Evolutionary conservation across 2,888 invertebrate genomes (phyloP).

Genomic region (Ephialtes manifestator): DNA sequence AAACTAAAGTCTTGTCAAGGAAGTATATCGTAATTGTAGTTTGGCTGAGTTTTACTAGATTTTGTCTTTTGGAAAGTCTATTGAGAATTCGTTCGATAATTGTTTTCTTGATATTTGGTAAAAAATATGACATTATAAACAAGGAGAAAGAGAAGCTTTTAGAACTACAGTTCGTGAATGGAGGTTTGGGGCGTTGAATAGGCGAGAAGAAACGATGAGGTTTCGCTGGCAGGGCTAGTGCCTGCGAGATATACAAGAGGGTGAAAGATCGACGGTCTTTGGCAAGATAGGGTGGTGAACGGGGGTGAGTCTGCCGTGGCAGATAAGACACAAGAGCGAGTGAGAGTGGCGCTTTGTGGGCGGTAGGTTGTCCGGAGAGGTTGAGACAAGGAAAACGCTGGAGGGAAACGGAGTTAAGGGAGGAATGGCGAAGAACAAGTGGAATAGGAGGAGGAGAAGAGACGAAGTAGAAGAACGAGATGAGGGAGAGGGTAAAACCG

Average conservation of each 20-base stretch:
- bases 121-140: slow-evolving; percentile 4
- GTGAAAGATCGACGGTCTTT: slow-evolving; percentile 77
- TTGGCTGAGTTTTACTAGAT: neutral
- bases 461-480: slow-evolving; percentile 53
- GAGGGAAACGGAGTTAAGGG: slow-evolving; percentile 57
- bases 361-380: slow-evolving; percentile 57
- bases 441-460: slow-evolving; percentile 37
- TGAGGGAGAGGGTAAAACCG: slow-evolving; percentile 49
- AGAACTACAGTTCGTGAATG: slow-evolving; percentile 49
- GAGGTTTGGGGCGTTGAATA: slow-evolving; percentile 41
- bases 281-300: slow-evolving; percentile 75
- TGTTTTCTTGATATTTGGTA: slow-evolving; percentile 29
- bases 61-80: neutral
- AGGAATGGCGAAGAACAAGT: slow-evolving; percentile 47
- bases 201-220: slow-evolving; percentile 50
- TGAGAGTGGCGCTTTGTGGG: slow-evolving; percentile 56
- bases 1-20: no score
- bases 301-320: slow-evolving; percentile 81
- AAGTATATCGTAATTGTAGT: no score
- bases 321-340: slow-evolving; percentile 79
- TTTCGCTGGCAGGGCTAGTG: slow-evolving; percentile 75
- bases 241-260: slow-evolving; percentile 80
- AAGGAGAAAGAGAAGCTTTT: slow-evolving; percentile 31
- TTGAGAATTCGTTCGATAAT: slow-evolving; percentile 32
- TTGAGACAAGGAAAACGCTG: slow-evolving; percentile 65